Evolutionary conservation across 1,140 invertebrate genomes (phyloP), one percentile per base, ranked within the genome.

Genomic region (Pseudomyrmex concolor): DNA sequence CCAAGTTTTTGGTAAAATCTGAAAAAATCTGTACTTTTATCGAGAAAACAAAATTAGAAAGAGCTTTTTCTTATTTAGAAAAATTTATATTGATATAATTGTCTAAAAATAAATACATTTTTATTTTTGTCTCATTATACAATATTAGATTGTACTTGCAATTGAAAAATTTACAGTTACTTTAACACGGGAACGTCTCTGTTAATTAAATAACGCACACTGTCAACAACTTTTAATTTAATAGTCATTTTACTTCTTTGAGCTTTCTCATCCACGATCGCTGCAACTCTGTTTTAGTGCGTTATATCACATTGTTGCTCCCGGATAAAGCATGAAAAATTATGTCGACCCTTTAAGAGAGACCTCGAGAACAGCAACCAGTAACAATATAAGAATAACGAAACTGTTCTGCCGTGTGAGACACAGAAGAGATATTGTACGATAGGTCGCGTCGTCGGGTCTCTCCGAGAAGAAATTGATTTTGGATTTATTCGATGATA

Each of bases 401-500:
- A 63, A 63, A 57, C 70, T 64, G 45, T 82, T 82, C 45, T 54
- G 45, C 0, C 54, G 54, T 50, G 19, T 59, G 43, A 25, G 7
- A 10, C 43, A 45, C 48, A 7, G 1, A 60, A 85, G 15, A 48
- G 62, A 72, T 51, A 80, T 68, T 34, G 19, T 19, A 12, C n/a
- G 60, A 84, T 4, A 17, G 54, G 45, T 45, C n/a, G 34, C 34
- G 34, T 34, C 25, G 2, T n/a, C 9, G n/a, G n/a, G 63, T 48
- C 67, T 70, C 34, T 13, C 9, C 67, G 84, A 34, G 34, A 34
- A 72, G 70, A 85, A 85, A 88, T 85, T 82, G 86, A 88, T 88
- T 88, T 85, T 72, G 76, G 71, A 82, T 76, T 85, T 85, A 87
- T 87, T 85, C 71, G 59, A 34, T 81, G 82, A 78, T 73, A 67